Percentiles rank a stretch among this genome's conserved stretches.
Conservation (phyloP, 2,888 invertebrate species). For the Xestia sexstrigata region DNA sequence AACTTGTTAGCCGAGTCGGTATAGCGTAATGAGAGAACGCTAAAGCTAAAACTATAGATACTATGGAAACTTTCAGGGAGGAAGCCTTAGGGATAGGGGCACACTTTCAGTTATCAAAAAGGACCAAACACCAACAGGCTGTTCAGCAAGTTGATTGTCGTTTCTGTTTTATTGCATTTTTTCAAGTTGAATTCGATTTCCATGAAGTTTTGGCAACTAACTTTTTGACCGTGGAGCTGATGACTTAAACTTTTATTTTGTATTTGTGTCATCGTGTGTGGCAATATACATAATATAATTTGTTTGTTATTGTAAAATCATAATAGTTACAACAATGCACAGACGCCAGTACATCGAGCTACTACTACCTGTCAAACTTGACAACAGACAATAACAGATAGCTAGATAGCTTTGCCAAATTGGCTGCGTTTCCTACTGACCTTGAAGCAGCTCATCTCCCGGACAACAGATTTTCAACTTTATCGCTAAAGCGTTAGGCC, state of each 20-base stretch:
- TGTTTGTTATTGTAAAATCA: neutral
- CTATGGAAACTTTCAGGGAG: neutral
- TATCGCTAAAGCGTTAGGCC: no score
- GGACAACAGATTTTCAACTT: neutral
- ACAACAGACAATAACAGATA: no score
- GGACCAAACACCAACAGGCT: neutral
- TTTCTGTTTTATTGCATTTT: neutral
- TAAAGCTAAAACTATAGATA: neutral
- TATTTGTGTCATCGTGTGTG: neutral
- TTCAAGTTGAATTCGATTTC: neutral
- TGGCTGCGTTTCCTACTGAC: neutral
- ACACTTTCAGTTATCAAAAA: neutral
- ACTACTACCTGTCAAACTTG: no score
- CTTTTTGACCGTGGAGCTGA: neutral
- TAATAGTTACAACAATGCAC: neutral
- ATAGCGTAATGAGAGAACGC: neutral
- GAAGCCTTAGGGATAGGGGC: neutral
- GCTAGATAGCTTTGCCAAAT: neutral
- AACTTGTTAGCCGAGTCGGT: neutral
- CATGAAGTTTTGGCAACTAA: neutral
- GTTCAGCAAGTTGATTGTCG: neutral
- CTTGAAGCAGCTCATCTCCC: slow-evolving; percentile 4
- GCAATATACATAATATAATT: neutral
- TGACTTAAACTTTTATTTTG: neutral
- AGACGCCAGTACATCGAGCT: neutral